Base-by-base conservation (phyloP, 2,888 invertebrate species). In the Eilema griseolum region DNA sequence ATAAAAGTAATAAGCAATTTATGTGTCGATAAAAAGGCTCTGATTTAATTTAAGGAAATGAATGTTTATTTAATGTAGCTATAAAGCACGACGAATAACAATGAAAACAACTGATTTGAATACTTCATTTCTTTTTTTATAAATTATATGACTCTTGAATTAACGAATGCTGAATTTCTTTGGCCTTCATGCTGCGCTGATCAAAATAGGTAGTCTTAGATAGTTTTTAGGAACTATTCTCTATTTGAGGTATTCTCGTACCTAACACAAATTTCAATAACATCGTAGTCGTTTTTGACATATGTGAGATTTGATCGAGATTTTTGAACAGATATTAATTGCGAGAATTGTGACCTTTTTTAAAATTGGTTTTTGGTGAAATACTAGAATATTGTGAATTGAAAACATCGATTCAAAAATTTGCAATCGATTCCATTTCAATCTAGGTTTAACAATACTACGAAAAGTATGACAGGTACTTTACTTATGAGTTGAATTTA, bases 21-120 rank as follows among this genome's bases (percentile, higher is more conserved):
- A 70, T 67, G 67, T 61, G 60, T 26, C 66, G 14, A 70, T 69
- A 72, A 79, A 72, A 81, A 70, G 63, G 64, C 60, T 61, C 66
- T 71, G 77, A 81, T 83, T 79, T 76, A 52, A 71, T 75, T 79
- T 65, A 68, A 63, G 56, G 73, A 33, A 65, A 72, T 52, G 68
- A 72, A 77, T 79, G 80, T 78, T 73, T 73, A 73, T 79, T 82
- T 81, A 74, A 83, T 76, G 75, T 72, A 61, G 67, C 76, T 75
- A 82, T 85, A 83, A 85, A 82, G 75, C 61, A 66, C 70, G 74
- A 81, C 72, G 72, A 23, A 68, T 63, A 69, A 68, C 76, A 75
- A 74, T 85, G 83, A 84, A 80, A 78, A 70, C 68, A 65, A 66
- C 70, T 80, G 71, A 73, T 75, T 73, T 67, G 37, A 52, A 60